Conservation (phyloP, 2,888 invertebrate genomes). For the Sipha maydis region DNA sequence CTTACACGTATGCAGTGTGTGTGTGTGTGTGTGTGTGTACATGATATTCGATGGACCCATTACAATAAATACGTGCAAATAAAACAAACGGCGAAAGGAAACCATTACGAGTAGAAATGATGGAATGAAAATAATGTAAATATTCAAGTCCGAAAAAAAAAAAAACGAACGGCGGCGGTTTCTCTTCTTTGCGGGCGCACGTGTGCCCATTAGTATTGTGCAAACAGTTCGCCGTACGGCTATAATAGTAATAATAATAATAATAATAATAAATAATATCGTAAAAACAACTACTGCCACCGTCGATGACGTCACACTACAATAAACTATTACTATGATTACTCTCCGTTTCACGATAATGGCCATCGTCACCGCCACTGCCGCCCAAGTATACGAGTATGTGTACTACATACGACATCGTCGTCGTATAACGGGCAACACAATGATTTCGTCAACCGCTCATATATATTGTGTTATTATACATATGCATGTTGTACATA, state of each 20-base stretch:
- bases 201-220: slow-evolving; percentile 42
- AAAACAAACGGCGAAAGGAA: slow-evolving; percentile 1
- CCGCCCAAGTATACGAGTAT: not conserved
- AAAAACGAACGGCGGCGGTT: not conserved
- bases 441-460: not conserved
- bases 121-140: slow-evolving; percentile 18
- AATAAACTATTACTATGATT: slow-evolving; percentile 1
- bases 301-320: slow-evolving; percentile 20
- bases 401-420: not conserved
- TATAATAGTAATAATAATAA: slow-evolving; percentile 22
- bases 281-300: slow-evolving; percentile 3
- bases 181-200: not conserved
- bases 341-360: slow-evolving; percentile 29
- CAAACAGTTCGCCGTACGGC: slow-evolving; percentile 30
- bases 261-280: slow-evolving; percentile 14
- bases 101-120: not conserved
- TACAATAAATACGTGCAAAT: not conserved
- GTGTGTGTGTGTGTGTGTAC: not conserved
- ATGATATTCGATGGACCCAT: not conserved
- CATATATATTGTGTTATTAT: not conserved
- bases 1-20: not conserved
- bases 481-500: not conserved
- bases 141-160: not conserved
- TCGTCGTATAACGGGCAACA: slow-evolving; percentile 7
- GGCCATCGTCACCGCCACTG: not conserved